Percentiles rank a stretch among this genome's conserved stretches.
These are phyloP conservation scores for Bubo bubo DNA, from an alignment of 2,113 vertebrate species.

Conservation along the genomic window DNA sequence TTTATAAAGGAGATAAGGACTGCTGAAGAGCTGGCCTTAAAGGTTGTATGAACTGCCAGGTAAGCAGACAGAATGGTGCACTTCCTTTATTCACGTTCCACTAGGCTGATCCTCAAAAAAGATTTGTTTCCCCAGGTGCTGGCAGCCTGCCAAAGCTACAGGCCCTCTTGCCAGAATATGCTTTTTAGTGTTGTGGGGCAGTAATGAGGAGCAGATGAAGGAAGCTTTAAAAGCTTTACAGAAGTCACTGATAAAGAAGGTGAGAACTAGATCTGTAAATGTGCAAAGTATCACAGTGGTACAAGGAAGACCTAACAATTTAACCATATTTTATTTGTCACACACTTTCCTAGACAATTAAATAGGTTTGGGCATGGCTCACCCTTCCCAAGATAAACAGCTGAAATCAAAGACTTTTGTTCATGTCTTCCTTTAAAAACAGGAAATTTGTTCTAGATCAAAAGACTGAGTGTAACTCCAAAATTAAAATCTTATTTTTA, in stretches of 20 bases:
- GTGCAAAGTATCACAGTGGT: background rate
- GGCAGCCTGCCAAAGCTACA: background rate
- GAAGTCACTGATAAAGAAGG: background rate
- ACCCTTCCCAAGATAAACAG: background rate
- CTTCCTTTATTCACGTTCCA: conserved; percentile 12
- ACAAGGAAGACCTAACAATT: background rate
- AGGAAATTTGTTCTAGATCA: background rate
- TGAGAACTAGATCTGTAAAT: background rate
- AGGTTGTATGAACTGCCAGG: background rate
- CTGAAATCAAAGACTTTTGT: background rate
- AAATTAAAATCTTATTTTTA: background rate
- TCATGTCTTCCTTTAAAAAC: background rate
- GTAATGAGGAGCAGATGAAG: background rate
- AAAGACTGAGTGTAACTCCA: background rate
- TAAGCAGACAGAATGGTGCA: background rate
- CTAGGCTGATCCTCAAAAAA: background rate
- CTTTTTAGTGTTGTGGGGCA: background rate
- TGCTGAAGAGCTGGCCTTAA: background rate
- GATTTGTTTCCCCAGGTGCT: background rate
- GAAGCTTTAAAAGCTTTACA: background rate
- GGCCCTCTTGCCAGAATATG: background rate
- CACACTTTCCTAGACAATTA: background rate
- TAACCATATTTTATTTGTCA: background rate
- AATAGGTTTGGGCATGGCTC: background rate
- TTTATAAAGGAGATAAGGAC: background rate